Percentiles rank a stretch among this genome's conserved stretches.
phyloP scores from a whole-genome alignment of 2,113 vertebrate genomes.

The Setophaga petechia region DNA sequence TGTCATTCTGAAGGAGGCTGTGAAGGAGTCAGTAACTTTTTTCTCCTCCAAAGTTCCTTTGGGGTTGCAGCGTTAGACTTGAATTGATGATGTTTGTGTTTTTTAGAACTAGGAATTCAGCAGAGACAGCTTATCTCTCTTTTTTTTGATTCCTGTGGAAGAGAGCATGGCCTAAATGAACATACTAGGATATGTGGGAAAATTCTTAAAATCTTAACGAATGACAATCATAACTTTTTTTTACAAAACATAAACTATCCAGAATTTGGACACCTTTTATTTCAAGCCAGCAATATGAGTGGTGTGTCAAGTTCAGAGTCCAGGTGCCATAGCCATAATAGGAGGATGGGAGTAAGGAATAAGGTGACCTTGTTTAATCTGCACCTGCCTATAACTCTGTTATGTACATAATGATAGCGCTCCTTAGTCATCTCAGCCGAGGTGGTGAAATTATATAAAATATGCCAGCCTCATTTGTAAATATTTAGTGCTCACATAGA shows the following conservation, averaged over 20 bases:
- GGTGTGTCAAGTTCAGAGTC: not conserved
- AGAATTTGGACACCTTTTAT: not conserved
- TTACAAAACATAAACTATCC: not conserved
- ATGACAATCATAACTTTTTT: not conserved
- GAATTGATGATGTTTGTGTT: not conserved
- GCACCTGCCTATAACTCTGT: not conserved
- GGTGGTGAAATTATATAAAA: slow-evolving; percentile 2
- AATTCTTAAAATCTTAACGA: not conserved
- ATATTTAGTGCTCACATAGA: slow-evolving; percentile 13
- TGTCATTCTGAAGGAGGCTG: slow-evolving; percentile 19
- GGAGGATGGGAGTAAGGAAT: not conserved
- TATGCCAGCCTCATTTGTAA: slow-evolving; percentile 38
- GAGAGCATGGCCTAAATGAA: not conserved
- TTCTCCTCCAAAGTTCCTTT: slow-evolving; percentile 8
- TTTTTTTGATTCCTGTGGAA: not conserved
- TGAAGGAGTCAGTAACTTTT: slow-evolving; percentile 24
- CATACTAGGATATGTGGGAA: not conserved
- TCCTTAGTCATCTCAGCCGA: not conserved
- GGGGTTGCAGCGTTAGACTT: not conserved
- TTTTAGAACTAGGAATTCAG: slow-evolving; percentile 2
- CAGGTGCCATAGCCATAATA: not conserved
- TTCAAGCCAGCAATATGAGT: not conserved
- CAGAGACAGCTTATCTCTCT: not conserved
- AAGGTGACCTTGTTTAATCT: slow-evolving; percentile 14
- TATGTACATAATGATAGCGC: not conserved